Evolutionary conservation across 64 coral and sea anemone genomes (phyloP).

Genomic region (Acropora tenuis): DNA sequence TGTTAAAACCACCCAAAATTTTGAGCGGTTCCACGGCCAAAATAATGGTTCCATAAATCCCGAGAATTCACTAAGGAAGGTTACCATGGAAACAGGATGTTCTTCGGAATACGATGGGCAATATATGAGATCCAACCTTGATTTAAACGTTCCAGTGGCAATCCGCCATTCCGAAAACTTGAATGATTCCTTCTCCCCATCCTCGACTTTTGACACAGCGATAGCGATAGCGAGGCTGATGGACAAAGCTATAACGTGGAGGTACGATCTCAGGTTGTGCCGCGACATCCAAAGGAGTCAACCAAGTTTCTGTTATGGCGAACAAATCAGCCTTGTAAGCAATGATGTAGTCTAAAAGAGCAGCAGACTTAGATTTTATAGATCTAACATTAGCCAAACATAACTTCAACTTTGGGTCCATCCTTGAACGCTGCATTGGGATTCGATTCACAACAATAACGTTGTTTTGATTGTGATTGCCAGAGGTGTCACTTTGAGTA

Average conservation of each 20-base stretch:
- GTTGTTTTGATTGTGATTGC: not conserved
- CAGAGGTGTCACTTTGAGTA: not conserved
- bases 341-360: slow-evolving; percentile 8
- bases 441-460: not conserved
- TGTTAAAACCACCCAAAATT: too few species aligned
- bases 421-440: not conserved
- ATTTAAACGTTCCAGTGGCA: too few species aligned
- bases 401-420: slow-evolving; percentile 17
- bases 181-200: too few species aligned
- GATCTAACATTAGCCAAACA: slow-evolving; percentile 22
- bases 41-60: too few species aligned
- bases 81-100: too few species aligned
- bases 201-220: not conserved
- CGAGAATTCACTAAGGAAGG: too few species aligned
- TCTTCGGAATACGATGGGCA: too few species aligned
- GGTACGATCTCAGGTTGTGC: slow-evolving; percentile 4
- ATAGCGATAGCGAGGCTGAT: not conserved
- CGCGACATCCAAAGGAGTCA: not conserved
- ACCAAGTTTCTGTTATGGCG: slow-evolving; percentile 41
- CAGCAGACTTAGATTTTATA: slow-evolving; percentile 31
- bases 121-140: too few species aligned
- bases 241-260: not conserved
- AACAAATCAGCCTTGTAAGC: not conserved
- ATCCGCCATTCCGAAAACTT: too few species aligned
- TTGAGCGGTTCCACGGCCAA: too few species aligned